Percentiles rank a stretch among this genome's conserved stretches.
These are phyloP conservation scores for Mesoclemmys tuberculata DNA, from an alignment of 2,113 vertebrate species.

Conservation along the genomic window DNA sequence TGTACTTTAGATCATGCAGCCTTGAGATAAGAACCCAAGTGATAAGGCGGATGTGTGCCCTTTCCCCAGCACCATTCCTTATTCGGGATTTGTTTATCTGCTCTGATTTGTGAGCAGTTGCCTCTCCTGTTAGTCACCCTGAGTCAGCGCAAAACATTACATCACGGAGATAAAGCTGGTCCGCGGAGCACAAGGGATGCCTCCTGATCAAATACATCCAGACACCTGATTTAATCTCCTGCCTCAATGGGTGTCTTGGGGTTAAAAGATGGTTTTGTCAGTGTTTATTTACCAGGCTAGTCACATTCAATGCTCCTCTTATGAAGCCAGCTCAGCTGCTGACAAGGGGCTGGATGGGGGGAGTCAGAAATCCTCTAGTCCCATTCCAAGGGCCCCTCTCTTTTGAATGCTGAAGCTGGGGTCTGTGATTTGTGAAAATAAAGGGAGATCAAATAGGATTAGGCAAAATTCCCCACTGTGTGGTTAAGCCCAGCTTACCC, in stretches of 20 bases:
- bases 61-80: not conserved
- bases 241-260: not conserved
- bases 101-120: not conserved
- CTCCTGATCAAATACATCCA: constrained; percentile 48
- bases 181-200: not conserved
- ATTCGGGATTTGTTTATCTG: constrained; percentile 33
- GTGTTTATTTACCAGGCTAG: not conserved
- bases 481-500: constrained; percentile 69
- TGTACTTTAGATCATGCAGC: not conserved
- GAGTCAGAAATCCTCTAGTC: not conserved
- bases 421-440: constrained; percentile 57
- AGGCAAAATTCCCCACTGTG: constrained; percentile 46
- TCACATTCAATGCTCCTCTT: not conserved
- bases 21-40: not conserved
- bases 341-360: not conserved
- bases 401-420: constrained; percentile 58
- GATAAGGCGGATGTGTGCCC: constrained; percentile 8
- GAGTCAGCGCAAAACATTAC: not conserved
- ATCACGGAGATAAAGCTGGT: constrained; percentile 49
- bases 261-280: constrained; percentile 8
- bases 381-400: constrained; percentile 7
- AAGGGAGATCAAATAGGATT: constrained; percentile 68
- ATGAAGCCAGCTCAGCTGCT: not conserved
- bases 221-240: constrained; percentile 53
- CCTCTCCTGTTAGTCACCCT: not conserved